Conservation (phyloP, 2,797 vertebrate genomes). For the Acanthurus leucopareius region DNA sequence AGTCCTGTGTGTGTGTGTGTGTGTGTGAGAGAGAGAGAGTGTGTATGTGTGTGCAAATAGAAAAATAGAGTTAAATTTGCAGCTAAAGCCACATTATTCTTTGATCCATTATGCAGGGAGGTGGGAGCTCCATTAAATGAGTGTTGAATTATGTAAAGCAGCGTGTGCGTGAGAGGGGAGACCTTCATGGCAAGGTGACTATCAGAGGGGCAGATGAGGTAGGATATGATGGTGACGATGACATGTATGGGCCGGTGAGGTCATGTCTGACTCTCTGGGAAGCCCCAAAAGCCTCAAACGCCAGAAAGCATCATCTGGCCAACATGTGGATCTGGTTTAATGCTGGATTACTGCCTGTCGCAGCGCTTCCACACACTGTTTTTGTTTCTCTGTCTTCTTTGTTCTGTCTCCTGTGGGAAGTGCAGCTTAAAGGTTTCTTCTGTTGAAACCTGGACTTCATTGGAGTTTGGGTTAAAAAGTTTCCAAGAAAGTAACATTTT, state of each 20-base stretch:
- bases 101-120: conserved; percentile 79
- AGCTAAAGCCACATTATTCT: conserved; percentile 61
- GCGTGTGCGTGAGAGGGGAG: conserved; percentile 48
- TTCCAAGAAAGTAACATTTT: neutral
- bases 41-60: conserved; percentile 39
- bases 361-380: conserved; percentile 45
- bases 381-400: conserved; percentile 53
- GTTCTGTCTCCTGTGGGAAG: conserved; percentile 33
- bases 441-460: conserved; percentile 18
- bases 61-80: conserved; percentile 64
- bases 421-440: conserved; percentile 7
- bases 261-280: conserved; percentile 77
- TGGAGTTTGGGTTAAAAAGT: conserved; percentile 4
- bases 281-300: conserved; percentile 27
- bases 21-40: conserved; percentile 12
- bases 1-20: conserved; percentile 26
- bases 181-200: conserved; percentile 55
- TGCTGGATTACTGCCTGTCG: conserved; percentile 65
- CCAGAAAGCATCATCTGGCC: conserved; percentile 68
- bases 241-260: conserved; percentile 66
- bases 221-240: conserved; percentile 58
- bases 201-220: conserved; percentile 73
- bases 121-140: conserved; percentile 65
- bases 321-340: conserved; percentile 78
- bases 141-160: conserved; percentile 73